Conservation (phyloP, 2,888 invertebrate genomes). For the Noctua comes region DNA sequence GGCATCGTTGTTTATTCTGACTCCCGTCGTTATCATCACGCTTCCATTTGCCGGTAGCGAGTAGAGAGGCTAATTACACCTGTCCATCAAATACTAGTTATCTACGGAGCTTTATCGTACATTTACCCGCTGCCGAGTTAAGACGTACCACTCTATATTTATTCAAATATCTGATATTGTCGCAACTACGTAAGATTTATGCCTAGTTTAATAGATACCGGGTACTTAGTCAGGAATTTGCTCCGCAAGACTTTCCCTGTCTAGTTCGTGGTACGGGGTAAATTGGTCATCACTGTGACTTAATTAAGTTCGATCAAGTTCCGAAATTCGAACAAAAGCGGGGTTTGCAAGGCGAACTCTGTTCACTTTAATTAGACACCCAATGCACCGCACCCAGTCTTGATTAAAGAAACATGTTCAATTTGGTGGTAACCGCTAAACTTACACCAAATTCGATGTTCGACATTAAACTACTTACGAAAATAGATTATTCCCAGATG, state of each 20-base stretch:
- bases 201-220: slow-evolving; percentile 66
- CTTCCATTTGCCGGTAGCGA: slow-evolving; percentile 80
- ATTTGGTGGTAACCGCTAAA: slow-evolving; percentile 11
- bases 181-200: slow-evolving; percentile 68
- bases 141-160: slow-evolving; percentile 68
- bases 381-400: slow-evolving; percentile 6
- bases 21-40: slow-evolving; percentile 76
- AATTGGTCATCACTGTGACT: slow-evolving; percentile 63
- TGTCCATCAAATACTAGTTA: slow-evolving; percentile 84
- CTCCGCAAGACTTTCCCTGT: slow-evolving; percentile 64
- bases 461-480: slow-evolving; percentile 23
- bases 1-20: slow-evolving; percentile 84
- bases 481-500: slow-evolving; percentile 30
- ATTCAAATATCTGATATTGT: slow-evolving; percentile 71
- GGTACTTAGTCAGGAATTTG: slow-evolving; percentile 65
- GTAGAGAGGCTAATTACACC: slow-evolving; percentile 85
- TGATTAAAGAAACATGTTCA: slow-evolving; percentile 29
- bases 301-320: slow-evolving; percentile 60
- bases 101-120: slow-evolving; percentile 81
- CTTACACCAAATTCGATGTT: slow-evolving; percentile 10
- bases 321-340: slow-evolving; percentile 51
- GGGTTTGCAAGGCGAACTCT: slow-evolving; percentile 35
- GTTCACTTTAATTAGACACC: slow-evolving; percentile 37
- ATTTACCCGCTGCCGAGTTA: slow-evolving; percentile 74
- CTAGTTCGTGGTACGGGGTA: slow-evolving; percentile 45